Evolutionary conservation across 2,797 vertebrate genomes (phyloP).

Genomic region (Parauchenoglanis punctatus): DNA sequence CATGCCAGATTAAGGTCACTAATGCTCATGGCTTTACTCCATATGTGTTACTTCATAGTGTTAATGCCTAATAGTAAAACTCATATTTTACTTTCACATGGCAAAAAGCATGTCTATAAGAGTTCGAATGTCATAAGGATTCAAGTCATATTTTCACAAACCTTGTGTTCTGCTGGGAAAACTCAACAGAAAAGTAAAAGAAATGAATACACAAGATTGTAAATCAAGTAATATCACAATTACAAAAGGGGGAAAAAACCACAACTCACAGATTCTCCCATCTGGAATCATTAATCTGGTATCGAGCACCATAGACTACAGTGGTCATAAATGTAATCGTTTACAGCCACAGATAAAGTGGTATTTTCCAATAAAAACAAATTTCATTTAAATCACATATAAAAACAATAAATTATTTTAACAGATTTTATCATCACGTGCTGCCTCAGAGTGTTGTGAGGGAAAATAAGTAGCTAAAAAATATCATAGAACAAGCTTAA

Average conservation of each 20-base stretch:
- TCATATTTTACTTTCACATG: neutral
- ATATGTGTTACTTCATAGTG: neutral
- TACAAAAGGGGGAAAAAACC: neutral
- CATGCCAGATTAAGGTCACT: neutral
- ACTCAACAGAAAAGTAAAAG: neutral
- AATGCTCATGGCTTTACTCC: neutral
- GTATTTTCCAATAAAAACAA: neutral
- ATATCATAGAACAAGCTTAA: neutral
- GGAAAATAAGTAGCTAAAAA: neutral
- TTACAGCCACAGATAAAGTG: neutral
- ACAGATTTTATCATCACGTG: too few relatives aligned
- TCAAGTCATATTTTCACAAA: neutral
- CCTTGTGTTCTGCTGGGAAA: neutral
- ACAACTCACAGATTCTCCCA: neutral
- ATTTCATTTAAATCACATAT: neutral
- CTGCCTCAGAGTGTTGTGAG: neutral
- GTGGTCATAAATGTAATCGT: neutral
- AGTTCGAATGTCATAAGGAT: neutral
- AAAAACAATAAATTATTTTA: neutral
- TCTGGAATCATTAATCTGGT: neutral
- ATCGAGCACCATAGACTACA: neutral
- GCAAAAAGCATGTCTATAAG: neutral
- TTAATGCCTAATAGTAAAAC: neutral
- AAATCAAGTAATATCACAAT: neutral
- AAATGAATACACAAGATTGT: neutral